Evolutionary conservation across 2,797 vertebrate species (phyloP).

Genomic region (Allobates femoralis): DNA sequence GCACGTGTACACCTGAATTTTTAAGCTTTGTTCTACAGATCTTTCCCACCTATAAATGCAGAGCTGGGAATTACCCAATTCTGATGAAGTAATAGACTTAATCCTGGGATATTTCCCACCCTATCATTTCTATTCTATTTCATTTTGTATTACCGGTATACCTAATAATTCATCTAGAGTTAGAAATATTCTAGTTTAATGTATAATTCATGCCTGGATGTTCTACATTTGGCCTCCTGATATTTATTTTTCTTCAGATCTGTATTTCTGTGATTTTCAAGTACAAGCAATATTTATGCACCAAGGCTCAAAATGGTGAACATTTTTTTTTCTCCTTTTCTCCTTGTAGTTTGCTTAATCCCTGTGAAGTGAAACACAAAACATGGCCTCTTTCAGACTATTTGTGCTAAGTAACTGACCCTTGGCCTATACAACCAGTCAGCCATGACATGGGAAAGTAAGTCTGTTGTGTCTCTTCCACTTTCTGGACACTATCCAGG

Average conservation of each 20-base stretch:
- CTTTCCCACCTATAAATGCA: too few relatives aligned
- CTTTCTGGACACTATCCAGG: slow-evolving; percentile 72
- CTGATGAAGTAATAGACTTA: background rate
- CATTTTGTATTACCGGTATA: background rate
- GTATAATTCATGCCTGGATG: background rate
- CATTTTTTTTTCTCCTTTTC: slow-evolving; percentile 53
- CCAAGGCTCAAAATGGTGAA: slow-evolving; percentile 62
- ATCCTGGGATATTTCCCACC: background rate
- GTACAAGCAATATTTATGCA: slow-evolving; percentile 32
- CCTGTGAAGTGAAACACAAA: slow-evolving; percentile 66
- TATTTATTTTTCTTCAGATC: slow-evolving; percentile 43
- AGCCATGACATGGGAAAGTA: slow-evolving; percentile 68
- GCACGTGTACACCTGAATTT: too few relatives aligned
- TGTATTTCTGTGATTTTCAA: slow-evolving; percentile 51
- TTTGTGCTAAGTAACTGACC: slow-evolving; percentile 69
- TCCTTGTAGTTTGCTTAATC: slow-evolving; percentile 68
- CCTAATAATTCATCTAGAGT: background rate
- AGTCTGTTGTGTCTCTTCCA: slow-evolving; percentile 67
- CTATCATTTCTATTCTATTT: background rate
- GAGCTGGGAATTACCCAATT: too few relatives aligned
- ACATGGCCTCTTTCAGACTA: slow-evolving; percentile 67
- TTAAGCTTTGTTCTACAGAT: too few relatives aligned
- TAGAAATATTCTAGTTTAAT: background rate
- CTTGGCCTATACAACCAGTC: slow-evolving; percentile 69
- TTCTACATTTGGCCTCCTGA: background rate